Conservation (phyloP, 2,888 invertebrate species). For the Drosophila pullipes region DNA sequence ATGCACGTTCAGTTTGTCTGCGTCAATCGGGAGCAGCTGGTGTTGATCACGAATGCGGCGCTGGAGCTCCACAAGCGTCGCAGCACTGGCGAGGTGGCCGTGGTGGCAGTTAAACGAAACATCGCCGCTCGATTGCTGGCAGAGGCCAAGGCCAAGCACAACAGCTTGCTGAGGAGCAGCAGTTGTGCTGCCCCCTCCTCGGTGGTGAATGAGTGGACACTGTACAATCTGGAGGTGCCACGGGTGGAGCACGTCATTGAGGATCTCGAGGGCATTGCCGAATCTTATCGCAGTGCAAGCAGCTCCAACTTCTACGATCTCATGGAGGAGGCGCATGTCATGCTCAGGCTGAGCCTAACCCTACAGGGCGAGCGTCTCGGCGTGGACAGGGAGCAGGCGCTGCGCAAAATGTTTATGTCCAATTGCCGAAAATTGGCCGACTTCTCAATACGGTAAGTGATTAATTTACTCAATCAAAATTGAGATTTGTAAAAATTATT, state of each 20-base stretch:
- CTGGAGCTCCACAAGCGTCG: slow-evolving; percentile 63
- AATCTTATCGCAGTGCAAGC: slow-evolving; percentile 88
- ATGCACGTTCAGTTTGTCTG: slow-evolving; percentile 84
- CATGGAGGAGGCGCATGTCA: slow-evolving; percentile 90
- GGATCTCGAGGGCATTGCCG: slow-evolving; percentile 90
- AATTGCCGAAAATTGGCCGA: slow-evolving; percentile 84
- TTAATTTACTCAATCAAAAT: background rate
- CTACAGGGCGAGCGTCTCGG: slow-evolving; percentile 77
- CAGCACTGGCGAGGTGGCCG: slow-evolving; percentile 56
- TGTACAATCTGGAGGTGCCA: slow-evolving; percentile 90
- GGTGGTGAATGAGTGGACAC: slow-evolving; percentile 87
- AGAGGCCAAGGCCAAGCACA: slow-evolving; percentile 83
- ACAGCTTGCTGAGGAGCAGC: slow-evolving; percentile 71
- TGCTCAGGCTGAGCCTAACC: slow-evolving; percentile 86
- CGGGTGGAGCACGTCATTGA: slow-evolving; percentile 88
- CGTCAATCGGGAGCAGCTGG: slow-evolving; percentile 81
- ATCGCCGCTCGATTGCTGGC: slow-evolving; percentile 81
- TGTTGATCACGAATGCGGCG: slow-evolving; percentile 82
- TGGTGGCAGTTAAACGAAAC: slow-evolving; percentile 72
- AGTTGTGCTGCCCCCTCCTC: slow-evolving; percentile 59
- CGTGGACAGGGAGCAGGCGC: slow-evolving; percentile 68
- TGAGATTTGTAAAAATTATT: background rate
- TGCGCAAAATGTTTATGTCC: slow-evolving; percentile 77
- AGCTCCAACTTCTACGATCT: slow-evolving; percentile 90
- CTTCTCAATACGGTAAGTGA: slow-evolving; percentile 82